phyloP scores from a whole-genome alignment of 2,888 invertebrate genomes.

The Rhagophthalmus giganteus region DNA sequence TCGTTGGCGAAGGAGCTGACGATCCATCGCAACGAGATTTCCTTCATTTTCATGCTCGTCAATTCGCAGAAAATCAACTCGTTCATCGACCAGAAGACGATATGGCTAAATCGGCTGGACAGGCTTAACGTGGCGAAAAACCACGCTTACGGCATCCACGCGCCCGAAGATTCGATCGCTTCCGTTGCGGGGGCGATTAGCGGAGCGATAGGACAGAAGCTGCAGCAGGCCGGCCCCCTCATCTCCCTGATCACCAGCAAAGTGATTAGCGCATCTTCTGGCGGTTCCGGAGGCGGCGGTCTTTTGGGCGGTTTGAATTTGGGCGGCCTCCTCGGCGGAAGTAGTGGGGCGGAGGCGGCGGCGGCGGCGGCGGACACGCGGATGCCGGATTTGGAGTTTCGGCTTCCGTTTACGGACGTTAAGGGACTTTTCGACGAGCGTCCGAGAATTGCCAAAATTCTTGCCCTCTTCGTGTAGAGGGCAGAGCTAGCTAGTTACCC shows the following conservation, averaged over 20 bases:
- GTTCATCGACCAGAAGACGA: slow-evolving; percentile 78
- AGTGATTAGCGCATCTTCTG: slow-evolving; percentile 55
- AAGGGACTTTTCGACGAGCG: no score
- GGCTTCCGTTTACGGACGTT: no score
- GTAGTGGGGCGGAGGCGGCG: slow-evolving; percentile 6
- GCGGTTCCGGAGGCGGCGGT: slow-evolving; percentile 36
- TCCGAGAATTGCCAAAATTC: no score
- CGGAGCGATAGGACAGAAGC: slow-evolving; percentile 70
- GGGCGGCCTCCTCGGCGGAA: slow-evolving; percentile 13
- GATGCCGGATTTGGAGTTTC: neutral
- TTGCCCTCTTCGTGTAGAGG: no score
- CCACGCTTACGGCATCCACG: slow-evolving; percentile 68
- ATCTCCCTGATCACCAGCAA: slow-evolving; percentile 70
- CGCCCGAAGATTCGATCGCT: slow-evolving; percentile 57
- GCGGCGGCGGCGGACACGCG: slow-evolving; percentile 3
- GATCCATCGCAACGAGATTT: no score
- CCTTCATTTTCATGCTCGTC: no score
- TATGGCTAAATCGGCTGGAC: slow-evolving; percentile 70
- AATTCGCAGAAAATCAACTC: slow-evolving; percentile 77
- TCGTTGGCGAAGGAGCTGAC: no score
- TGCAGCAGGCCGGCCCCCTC: slow-evolving; percentile 57
- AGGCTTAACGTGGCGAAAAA: slow-evolving; percentile 74
- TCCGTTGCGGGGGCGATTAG: slow-evolving; percentile 69
- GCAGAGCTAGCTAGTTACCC: no score
- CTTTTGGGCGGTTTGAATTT: slow-evolving; percentile 12